Base-by-base conservation (phyloP, 1,140 invertebrate species). In the Zaprionus davidi region DNA sequence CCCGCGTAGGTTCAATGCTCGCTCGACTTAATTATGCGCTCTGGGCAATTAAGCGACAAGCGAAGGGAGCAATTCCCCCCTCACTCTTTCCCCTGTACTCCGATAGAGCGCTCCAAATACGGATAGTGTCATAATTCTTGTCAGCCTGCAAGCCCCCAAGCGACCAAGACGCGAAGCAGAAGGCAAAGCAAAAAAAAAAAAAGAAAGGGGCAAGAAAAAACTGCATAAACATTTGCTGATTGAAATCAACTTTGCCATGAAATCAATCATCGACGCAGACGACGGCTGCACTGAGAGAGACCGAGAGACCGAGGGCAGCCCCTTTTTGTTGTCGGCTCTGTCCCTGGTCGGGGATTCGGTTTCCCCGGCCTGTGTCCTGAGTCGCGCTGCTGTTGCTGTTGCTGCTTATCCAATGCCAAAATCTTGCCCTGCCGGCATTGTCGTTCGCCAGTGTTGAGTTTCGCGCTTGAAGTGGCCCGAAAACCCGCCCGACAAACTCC, bases 211-310 rank as follows among this genome's bases (percentile, higher is more conserved):
- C 34, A 59, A 60, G 46, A 53, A 85, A 85, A 83, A 90, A 90
- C 80, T 91, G 86, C 86, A 90, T 91, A 91, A 90, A 91, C 87
- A 79, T 85, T 90, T 91, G 79, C 86, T 90, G 90, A 91, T 91
- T 91, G 90, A 91, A 91, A 91, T 91, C 90, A 90, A 91, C 90
- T 91, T 91, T 91, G 90, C 79, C 90, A 91, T 91, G 90, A 91
- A 91, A 91, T 91, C 90, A 91, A 91, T 91, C 90, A 91, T 91
- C 90, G 86, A 73, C 46, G 46, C 71, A 78, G 84, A 84, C 81
- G 85, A 68, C 84, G 63, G 67, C 56, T 55, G 55, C 56, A 46
- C 41, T 17, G 41, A 17, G 41, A 6, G n/a, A 44, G n/a, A 44
- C n/a, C 2, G n/a, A 44, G n/a, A 44, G 41, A 17, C 24, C 22